Percentiles rank a stretch among this genome's conserved stretches.
Evolutionary conservation across 2,888 invertebrate species (phyloP).

Genomic region (Carcina quercana): DNA sequence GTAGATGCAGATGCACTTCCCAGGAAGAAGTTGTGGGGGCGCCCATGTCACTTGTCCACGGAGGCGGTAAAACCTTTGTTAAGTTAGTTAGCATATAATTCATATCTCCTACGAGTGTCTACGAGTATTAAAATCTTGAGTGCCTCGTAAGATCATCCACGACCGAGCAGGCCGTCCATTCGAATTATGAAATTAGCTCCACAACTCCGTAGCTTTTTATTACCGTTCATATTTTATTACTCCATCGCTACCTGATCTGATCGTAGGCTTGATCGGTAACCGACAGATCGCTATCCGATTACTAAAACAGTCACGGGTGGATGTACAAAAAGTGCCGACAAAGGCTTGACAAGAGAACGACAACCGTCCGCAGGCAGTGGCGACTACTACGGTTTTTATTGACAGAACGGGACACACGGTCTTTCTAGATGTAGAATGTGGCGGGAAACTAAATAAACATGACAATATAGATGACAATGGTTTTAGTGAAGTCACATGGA

Average conservation of each 20-base stretch:
- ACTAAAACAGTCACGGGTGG: slow-evolving; percentile 66
- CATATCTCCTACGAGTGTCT: too few relatives aligned
- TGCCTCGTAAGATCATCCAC: too few relatives aligned
- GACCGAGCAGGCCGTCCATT: slow-evolving; percentile 12
- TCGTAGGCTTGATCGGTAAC: slow-evolving; percentile 16
- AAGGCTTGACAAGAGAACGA: slow-evolving; percentile 42
- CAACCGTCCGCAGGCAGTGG: slow-evolving; percentile 34
- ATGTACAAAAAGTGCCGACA: slow-evolving; percentile 67
- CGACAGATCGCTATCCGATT: slow-evolving; percentile 55
- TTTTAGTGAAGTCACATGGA: too few relatives aligned
- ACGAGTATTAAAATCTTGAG: too few relatives aligned
- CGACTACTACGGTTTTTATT: slow-evolving; percentile 46
- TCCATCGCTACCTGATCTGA: slow-evolving; percentile 66
- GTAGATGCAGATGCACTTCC: too few relatives aligned
- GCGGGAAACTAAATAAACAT: too few relatives aligned
- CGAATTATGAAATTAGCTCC: slow-evolving; percentile 31
- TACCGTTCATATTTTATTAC: slow-evolving; percentile 46
- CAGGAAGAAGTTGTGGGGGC: too few relatives aligned
- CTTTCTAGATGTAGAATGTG: not conserved
- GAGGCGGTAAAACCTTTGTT: too few relatives aligned
- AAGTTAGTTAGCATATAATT: too few relatives aligned
- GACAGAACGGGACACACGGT: slow-evolving; percentile 24
- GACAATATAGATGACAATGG: not conserved
- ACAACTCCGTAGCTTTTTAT: slow-evolving; percentile 16
- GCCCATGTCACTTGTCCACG: too few relatives aligned